Base-by-base conservation (phyloP, 2,113 vertebrate genomes). In the Rhinopomastus cyanomelas region DNA sequence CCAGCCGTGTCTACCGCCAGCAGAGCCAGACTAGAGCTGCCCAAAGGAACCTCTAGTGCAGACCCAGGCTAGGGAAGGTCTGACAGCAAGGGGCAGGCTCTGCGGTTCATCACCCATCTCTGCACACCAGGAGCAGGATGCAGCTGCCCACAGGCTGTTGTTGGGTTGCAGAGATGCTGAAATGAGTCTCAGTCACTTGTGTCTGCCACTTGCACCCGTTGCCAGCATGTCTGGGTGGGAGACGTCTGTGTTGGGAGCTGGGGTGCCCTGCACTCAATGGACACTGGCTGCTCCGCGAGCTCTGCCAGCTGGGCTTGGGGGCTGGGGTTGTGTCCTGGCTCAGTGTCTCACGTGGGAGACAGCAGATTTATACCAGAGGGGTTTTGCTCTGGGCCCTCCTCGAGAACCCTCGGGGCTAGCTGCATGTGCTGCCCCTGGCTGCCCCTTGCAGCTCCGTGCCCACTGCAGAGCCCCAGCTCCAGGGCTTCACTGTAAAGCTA, bases 271-370 rank as follows among this genome's bases (percentile, higher is more conserved):
- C 0, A 7, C 8, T 39, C 42, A 49, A 8, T 1, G 4, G 34
- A 27, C 7, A 2, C 60, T 64, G 4, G 0, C 39, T n/a, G 59
- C 72, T 55, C 17, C 32, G 1, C 32, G 5, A 36, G 36, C 73
- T 39, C 15, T 4, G n/a, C 64, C 0, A 7, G 44, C 2, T 8
- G 49, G 20, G 19, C 9, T 49, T 29, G 26, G 48, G 66, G 12
- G 9, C 8, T 34, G 61, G 29, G 36, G 30, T 4, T 6, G 44
- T 0, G 0, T 27, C 48, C 22, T 29, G 48, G 71, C 59, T 0
- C 0, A 15, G 30, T 0, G 0, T 48, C 68, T 73, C 39, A 15
- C 32, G 37, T 1, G 2, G 25, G 32, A 56, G n/a, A 26, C 44
- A 18, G 65, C 39, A 65, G 81, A 19, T 69, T 15, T n/a, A 11